phyloP scores from a whole-genome alignment of 2,113 vertebrate species.

The Sinocyclocheilus anshuiensis region DNA sequence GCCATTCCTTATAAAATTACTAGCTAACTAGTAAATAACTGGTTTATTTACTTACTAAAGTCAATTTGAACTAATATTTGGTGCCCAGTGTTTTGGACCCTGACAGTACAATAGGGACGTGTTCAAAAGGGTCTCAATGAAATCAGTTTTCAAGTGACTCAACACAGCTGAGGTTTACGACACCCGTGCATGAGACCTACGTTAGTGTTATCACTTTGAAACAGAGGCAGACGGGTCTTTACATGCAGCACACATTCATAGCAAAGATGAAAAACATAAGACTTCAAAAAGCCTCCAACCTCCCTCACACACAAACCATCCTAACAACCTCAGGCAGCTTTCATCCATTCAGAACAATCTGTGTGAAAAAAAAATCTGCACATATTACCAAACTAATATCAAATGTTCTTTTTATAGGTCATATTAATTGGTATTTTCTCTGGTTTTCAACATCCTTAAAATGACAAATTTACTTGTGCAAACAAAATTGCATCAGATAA shows the following conservation, averaged over 20 bases:
- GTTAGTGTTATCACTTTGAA: conserved; percentile 22
- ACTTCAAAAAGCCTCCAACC: conserved; percentile 35
- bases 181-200: neutral
- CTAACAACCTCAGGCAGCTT: conserved; percentile 7
- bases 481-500: neutral
- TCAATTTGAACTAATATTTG: neutral
- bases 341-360: neutral
- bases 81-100: neutral
- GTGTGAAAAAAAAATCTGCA: no score
- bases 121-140: neutral
- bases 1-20: neutral
- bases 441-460: neutral
- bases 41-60: neutral
- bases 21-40: neutral
- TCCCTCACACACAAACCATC: conserved; percentile 1
- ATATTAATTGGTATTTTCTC: neutral
- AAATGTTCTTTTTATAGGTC: neutral
- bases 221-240: conserved; percentile 28
- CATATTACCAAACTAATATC: neutral
- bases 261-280: conserved; percentile 39
- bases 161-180: neutral
- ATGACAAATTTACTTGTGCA: neutral
- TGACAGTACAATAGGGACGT: neutral
- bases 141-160: neutral
- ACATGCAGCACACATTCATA: conserved; percentile 41